Base-by-base conservation (phyloP, 2,797 vertebrate species). In the Balearica regulorum region DNA sequence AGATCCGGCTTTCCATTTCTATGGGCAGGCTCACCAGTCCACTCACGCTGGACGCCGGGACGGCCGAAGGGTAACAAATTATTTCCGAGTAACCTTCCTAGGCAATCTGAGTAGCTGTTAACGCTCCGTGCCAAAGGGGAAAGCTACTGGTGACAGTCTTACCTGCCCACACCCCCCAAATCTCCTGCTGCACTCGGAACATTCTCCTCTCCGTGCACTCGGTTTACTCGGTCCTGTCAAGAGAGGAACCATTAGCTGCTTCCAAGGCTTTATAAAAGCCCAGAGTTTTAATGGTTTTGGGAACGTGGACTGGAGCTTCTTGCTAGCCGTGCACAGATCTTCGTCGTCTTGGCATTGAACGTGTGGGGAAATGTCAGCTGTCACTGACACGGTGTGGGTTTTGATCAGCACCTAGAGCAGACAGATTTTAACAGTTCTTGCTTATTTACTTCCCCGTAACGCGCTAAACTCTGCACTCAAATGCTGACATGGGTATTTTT, bases 41-140 rank as follows among this genome's bases (percentile, higher is more conserved):
- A 6, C 22, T n/a, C 25, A 9, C 3, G 0, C 37, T 39, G 37
- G 71, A 10, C 17, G 10, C n/a, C 1, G 5, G 31, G 21, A 35
- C 26, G 75, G 69, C 62, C 1, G 0, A 69, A 48, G 62, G 31
- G n/a, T 12, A 24, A 19, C 4, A 39, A 48, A 18, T 26, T 53
- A 28, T 53, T 60, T 16, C 73, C 2, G 2, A 31, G 13, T 8
- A 51, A 46, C 37, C 29, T 68, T 46, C 33, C 5, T 35, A 17
- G 54, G 48, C 60, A 61, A 10, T 10, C 20, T 20, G 24, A 44
- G 16, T 10, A 33, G 77, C 28, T 60, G 39, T 15, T 64, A 25
- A 10, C 11, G 29, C 43, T 17, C 1, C 0, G 41, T 33, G 60
- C 43, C 37, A 29, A 60, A 78, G 1, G 19, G 41, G 41, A 71